These are phyloP conservation scores for Bursaphelenchus mucronatus DNA, from an alignment of 1,140 invertebrate genomes.

Conservation along the genomic window DNA sequence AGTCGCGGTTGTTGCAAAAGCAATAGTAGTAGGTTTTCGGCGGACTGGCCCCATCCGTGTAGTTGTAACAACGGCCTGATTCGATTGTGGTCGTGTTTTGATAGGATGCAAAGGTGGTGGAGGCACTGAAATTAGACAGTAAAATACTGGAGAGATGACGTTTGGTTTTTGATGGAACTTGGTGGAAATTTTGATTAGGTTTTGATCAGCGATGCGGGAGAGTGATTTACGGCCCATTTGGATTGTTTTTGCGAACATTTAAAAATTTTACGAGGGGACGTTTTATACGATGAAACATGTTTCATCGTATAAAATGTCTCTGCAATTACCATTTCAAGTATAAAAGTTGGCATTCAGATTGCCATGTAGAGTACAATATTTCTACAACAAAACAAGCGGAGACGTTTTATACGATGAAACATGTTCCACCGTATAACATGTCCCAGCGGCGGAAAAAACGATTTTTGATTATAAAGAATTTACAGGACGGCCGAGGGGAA, in stretches of 20 bases:
- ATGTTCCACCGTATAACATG: not conserved
- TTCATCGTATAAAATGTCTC: too few relatives aligned
- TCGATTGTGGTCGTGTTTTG: constrained; percentile 15
- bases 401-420: not conserved
- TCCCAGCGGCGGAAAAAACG: not conserved
- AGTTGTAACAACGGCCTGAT: constrained; percentile 15
- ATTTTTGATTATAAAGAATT: not conserved
- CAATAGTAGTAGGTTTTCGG: constrained; percentile 23
- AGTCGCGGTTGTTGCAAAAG: constrained; percentile 14
- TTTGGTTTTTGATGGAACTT: too few relatives aligned
- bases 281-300: too few relatives aligned
- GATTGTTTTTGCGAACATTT: too few relatives aligned
- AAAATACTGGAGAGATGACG: too few relatives aligned
- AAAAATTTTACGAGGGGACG: too few relatives aligned
- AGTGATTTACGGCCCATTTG: too few relatives aligned
- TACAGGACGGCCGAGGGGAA: not conserved
- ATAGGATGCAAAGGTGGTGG: constrained; percentile 6
- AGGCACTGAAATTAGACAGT: constrained; percentile 9
- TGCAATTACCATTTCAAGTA: too few relatives aligned
- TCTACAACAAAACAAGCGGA: too few relatives aligned
- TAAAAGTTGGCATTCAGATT: too few relatives aligned
- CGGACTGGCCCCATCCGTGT: constrained; percentile 20
- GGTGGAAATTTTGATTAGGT: not conserved
- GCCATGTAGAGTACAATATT: too few relatives aligned
- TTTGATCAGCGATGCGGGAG: not conserved